Base-by-base conservation (phyloP, 2,888 invertebrate species). In the Hemaris fuciformis region DNA sequence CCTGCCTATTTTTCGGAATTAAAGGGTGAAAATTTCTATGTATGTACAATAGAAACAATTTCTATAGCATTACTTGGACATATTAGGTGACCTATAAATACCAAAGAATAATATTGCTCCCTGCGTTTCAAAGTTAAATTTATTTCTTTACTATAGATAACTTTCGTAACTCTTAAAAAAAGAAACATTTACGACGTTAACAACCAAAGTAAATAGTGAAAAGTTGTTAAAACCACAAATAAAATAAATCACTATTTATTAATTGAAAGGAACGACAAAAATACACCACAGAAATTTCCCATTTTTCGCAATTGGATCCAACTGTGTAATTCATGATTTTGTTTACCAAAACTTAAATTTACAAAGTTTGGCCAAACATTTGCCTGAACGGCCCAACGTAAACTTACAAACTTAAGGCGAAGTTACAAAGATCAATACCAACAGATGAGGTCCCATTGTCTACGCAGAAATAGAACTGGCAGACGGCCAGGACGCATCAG, bases 401-500 rank as follows among this genome's bases (percentile, higher is more conserved):
- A 45, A 20, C 20, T 22, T 22, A 45, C 18, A 57, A 34, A 18
- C n/a, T 34, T 53, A 27, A 41, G 53, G 25, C n/a, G 18, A 2
- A 41, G 22, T 18, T 41, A n/a, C 8, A 53, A 60, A 41, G 48
- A 23, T 60, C 41, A 25, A 45, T 60, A 60, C 48, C 41, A 60
- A 60, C 48, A 48, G 60, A 41, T 60, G 25, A 60, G 10, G 38
- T 53, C 18, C 23, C 25, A 48, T 46, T 25, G 25, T 60, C 53
- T 31, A 18, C 23, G 41, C 57, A 65, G 63, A 67, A 71, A 66
- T 70, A 73, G 72, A 67, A 69, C 69, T 81, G 81, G 81, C 76
- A 57, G 20, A 10, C 27, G 1, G 75, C 83, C 83, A 83, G 63
- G 72, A 73, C 61, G 70, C 73, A 75, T 80, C 76, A 74, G 71